Evolutionary conservation across 2,888 invertebrate genomes (phyloP).

Genomic region (Conops quadrifasciatus): DNA sequence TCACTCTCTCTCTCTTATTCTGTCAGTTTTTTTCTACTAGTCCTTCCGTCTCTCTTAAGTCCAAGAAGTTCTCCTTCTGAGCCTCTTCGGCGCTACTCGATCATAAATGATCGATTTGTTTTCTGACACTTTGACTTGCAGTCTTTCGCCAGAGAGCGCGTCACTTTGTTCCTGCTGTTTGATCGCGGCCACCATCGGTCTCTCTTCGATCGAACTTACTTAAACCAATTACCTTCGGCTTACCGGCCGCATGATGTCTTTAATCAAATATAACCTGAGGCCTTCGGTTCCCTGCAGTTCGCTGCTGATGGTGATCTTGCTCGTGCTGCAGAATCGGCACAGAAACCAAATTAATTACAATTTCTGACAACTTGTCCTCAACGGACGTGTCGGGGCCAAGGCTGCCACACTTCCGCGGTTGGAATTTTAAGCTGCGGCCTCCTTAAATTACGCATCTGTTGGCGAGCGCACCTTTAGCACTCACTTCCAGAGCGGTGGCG

Average conservation of each 20-base stretch:
- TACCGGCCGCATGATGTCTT: not conserved
- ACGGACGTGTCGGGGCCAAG: not conserved
- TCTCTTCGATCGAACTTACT: not conserved
- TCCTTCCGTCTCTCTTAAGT: not conserved
- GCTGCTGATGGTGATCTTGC: not conserved
- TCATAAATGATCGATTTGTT: constrained; percentile 33
- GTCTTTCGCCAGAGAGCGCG: constrained; percentile 3
- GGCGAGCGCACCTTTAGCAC: not conserved
- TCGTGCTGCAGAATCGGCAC: not conserved
- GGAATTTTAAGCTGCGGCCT: no score
- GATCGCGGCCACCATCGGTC: constrained; percentile 17
- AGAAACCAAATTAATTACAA: not conserved
- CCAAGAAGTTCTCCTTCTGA: not conserved
- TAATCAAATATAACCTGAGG: constrained; percentile 19
- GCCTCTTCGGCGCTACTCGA: constrained; percentile 13
- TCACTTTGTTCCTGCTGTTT: not conserved
- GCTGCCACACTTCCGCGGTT: not conserved
- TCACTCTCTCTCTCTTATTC: not conserved
- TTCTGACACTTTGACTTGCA: constrained; percentile 25
- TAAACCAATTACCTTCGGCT: constrained; percentile 23
- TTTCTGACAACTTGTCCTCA: constrained; percentile 1
- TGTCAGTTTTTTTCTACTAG: not conserved
- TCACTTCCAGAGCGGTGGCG: constrained; percentile 10
- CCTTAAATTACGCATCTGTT: no score
- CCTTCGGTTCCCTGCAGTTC: not conserved